phyloP scores from a whole-genome alignment of 2,888 invertebrate species.

The Adela reaumurella region DNA sequence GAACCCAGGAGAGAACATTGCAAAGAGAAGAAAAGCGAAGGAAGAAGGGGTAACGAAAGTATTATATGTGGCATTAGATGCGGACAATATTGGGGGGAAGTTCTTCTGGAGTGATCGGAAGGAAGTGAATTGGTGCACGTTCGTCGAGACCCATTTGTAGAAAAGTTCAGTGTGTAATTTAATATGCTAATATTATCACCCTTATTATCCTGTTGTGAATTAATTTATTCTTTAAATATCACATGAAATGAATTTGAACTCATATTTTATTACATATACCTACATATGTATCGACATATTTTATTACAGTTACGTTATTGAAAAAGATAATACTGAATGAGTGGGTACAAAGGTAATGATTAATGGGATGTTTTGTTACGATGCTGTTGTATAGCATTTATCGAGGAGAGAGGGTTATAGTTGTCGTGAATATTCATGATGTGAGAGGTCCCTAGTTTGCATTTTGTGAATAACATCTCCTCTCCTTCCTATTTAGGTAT shows the following conservation, averaged over 20 bases:
- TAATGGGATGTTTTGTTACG: neutral
- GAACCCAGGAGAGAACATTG: slow-evolving; percentile 36
- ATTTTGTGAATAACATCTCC: neutral
- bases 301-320: too few relatives aligned
- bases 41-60: slow-evolving; percentile 46
- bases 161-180: too few relatives aligned
- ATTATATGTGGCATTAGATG: slow-evolving; percentile 39
- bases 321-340: too few relatives aligned
- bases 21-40: slow-evolving; percentile 33
- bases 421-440: neutral
- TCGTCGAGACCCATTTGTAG: neutral
- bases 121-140: neutral
- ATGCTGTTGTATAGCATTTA: neutral
- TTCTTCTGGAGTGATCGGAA: slow-evolving; percentile 44
- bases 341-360: neutral
- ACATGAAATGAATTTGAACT: too few relatives aligned
- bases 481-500: too few relatives aligned
- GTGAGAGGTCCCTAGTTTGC: neutral
- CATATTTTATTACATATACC: too few relatives aligned
- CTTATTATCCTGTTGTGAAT: too few relatives aligned
- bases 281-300: too few relatives aligned
- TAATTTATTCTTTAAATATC: too few relatives aligned
- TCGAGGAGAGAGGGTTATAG: neutral
- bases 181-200: too few relatives aligned
- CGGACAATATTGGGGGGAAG: slow-evolving; percentile 39